phyloP scores from a whole-genome alignment of 2,113 vertebrate species.

The Athene noctua region DNA sequence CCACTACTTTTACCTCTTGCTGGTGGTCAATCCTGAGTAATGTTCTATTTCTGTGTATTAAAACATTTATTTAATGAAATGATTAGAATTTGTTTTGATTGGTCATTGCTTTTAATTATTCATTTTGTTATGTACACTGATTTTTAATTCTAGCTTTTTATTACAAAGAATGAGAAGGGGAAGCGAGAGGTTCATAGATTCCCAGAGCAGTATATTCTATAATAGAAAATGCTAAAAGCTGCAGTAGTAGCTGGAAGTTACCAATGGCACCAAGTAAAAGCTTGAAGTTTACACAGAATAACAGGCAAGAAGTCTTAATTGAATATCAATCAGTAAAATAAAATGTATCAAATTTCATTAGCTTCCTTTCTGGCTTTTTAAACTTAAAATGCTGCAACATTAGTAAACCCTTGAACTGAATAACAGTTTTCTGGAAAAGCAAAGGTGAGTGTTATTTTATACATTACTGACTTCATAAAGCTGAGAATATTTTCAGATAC shows the following conservation, averaged over 20 bases:
- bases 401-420: neutral
- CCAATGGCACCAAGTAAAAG: neutral
- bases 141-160: neutral
- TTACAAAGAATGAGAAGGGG: neutral
- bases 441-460: conserved; percentile 44
- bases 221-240: neutral
- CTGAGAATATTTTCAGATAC: conserved; percentile 55
- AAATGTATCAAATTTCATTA: neutral
- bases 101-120: neutral
- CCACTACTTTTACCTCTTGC: neutral
- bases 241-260: neutral
- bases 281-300: neutral
- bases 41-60: neutral
- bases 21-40: neutral
- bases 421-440: conserved; percentile 23
- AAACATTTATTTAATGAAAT: neutral
- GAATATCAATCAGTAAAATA: conserved; percentile 10
- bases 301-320: neutral
- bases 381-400: neutral
- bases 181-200: neutral
- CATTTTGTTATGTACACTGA: neutral
- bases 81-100: neutral
- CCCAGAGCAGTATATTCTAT: neutral
- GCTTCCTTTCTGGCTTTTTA: neutral
- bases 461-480: conserved; percentile 51